These are phyloP conservation scores for Eupithecia vulgata DNA, from an alignment of 2,888 invertebrate species.

Conservation along the genomic window DNA sequence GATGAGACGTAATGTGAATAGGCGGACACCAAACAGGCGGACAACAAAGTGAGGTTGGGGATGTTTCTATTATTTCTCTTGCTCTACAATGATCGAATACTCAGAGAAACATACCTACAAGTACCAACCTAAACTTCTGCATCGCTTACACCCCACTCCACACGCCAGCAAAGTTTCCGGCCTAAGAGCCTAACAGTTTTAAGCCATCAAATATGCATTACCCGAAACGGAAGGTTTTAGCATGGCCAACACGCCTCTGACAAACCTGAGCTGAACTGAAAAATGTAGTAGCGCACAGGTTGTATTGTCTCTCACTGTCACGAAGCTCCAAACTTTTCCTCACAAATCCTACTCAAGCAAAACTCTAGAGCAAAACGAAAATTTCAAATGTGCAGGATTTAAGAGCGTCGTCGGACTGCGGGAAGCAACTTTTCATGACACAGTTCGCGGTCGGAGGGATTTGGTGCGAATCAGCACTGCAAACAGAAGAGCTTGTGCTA, in stretches of 20 bases:
- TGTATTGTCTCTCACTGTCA: constrained; percentile 51
- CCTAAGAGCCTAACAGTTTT: constrained; percentile 22
- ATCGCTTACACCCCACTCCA: background rate
- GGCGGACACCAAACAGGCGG: no score
- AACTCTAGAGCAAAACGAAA: constrained; percentile 53
- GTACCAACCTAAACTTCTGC: background rate
- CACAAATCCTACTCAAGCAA: constrained; percentile 47
- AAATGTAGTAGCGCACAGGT: constrained; percentile 45
- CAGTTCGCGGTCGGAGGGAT: constrained; percentile 52
- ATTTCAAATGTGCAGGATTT: constrained; percentile 58
- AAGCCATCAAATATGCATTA: constrained; percentile 29
- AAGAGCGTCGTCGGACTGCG: constrained; percentile 52
- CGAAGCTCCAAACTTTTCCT: constrained; percentile 50
- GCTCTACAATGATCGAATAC: background rate
- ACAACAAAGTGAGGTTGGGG: no score
- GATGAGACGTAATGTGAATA: no score
- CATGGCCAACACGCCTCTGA: constrained; percentile 24
- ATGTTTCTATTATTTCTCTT: background rate
- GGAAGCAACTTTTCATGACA: constrained; percentile 49
- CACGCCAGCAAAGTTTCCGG: constrained; percentile 10
- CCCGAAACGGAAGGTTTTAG: constrained; percentile 28
- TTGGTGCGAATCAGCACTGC: constrained; percentile 45
- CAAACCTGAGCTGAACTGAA: constrained; percentile 34
- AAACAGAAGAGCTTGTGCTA: constrained; percentile 43
- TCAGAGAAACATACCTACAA: background rate